Conservation (phyloP, 1,140 invertebrate species). For the Lasaia peninsularis region DNA sequence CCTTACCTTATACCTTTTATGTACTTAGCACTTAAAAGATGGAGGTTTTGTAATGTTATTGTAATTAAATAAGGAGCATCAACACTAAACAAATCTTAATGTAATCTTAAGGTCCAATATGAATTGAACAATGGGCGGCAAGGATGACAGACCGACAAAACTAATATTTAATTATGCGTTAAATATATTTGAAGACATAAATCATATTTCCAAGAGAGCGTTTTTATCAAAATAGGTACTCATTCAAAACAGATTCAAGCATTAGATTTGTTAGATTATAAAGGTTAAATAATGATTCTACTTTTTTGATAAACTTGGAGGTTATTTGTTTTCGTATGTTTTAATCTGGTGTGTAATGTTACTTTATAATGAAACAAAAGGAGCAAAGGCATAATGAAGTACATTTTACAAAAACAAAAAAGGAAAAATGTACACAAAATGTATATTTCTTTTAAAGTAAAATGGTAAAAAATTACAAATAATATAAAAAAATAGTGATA, state of each 20-base stretch:
- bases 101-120: not conserved
- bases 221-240: not conserved
- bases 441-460: too few species aligned
- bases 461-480: too few species aligned
- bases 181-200: not conserved
- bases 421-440: too few species aligned
- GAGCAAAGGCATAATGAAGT: too few species aligned
- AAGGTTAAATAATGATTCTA: not conserved
- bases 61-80: not conserved
- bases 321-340: not conserved
- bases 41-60: slow-evolving; percentile 12
- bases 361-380: too few species aligned
- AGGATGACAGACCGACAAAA: slow-evolving; percentile 4
- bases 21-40: slow-evolving; percentile 42
- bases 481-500: too few species aligned
- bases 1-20: slow-evolving; percentile 50
- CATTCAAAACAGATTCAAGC: not conserved
- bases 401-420: too few species aligned
- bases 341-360: too few species aligned
- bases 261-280: slow-evolving; percentile 1
- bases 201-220: not conserved
- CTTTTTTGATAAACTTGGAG: slow-evolving; percentile 5
- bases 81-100: not conserved
- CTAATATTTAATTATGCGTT: not conserved
- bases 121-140: not conserved